Evolutionary conservation across 1,140 invertebrate species (phyloP).

Genomic region (Berghia stephanieae): DNA sequence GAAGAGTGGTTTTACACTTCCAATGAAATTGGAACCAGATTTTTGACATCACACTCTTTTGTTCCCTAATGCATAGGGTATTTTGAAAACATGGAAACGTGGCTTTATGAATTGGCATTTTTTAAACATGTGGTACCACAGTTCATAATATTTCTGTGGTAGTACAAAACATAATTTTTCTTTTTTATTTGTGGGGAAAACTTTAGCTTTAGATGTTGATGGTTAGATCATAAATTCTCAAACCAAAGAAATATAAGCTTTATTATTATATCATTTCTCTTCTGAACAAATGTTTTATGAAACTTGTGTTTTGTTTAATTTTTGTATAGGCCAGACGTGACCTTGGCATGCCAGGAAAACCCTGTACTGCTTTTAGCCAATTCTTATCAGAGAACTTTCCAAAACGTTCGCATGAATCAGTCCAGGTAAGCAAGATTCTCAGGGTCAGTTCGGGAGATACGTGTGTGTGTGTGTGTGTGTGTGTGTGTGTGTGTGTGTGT

Average conservation of each 20-base stretch:
- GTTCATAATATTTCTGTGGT: not conserved
- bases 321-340: not conserved
- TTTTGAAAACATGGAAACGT: too few relatives aligned
- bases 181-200: not conserved
- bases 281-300: not conserved
- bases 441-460: too few relatives aligned
- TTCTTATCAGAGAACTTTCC: constrained; percentile 17
- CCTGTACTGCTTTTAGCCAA: not conserved
- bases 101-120: too few relatives aligned
- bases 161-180: not conserved
- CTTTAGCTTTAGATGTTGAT: not conserved
- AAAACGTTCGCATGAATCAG: not conserved
- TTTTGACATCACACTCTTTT: too few relatives aligned
- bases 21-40: too few relatives aligned
- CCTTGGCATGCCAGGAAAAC: constrained; percentile 8
- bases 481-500: too few relatives aligned
- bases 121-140: too few relatives aligned
- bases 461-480: too few relatives aligned
- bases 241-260: not conserved
- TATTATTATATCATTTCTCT: not conserved
- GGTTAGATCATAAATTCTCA: not conserved
- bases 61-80: too few relatives aligned
- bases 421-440: not conserved
- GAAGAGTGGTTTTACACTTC: too few relatives aligned
- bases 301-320: not conserved